Evolutionary conservation across 2,797 vertebrate species (phyloP), one percentile per base, ranked within the genome.

Genomic region (Sylvilagus floridanus): DNA sequence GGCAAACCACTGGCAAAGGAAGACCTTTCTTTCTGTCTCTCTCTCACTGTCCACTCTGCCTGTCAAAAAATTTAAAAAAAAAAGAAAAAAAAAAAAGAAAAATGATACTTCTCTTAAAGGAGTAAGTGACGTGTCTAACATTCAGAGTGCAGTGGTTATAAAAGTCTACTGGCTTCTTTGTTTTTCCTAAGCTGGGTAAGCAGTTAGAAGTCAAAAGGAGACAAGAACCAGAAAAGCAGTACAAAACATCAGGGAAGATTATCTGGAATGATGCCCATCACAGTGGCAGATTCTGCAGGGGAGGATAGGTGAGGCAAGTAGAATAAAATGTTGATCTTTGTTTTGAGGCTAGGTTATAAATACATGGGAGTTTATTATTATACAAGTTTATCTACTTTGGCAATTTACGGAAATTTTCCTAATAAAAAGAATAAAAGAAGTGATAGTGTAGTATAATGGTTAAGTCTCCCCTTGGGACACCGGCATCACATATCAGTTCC

Each of bases 31-130:
- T n/a, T n/a, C n/a, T n/a, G n/a, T n/a, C n/a, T n/a, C n/a, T n/a
- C n/a, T n/a, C n/a, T n/a, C n/a, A n/a, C n/a, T n/a, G n/a, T n/a
- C n/a, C n/a, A n/a, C n/a, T n/a, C n/a, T n/a, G n/a, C n/a, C n/a
- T n/a, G n/a, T n/a, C n/a, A n/a, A n/a, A n/a, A n/a, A n/a, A n/a
- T n/a, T n/a, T n/a, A n/a, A n/a, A n/a, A n/a, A n/a, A n/a, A n/a
- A n/a, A n/a, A n/a, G n/a, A n/a, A n/a, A n/a, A n/a, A n/a, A n/a
- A n/a, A n/a, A n/a, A n/a, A n/a, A 95, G 76, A 14, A 85, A 90
- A 63, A 60, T 82, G 37, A 72, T 85, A 13, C 32, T 93, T 37
- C 13, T 90, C 66, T 83, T 87, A 94, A 86, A 47, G 26, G 16
- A 69, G 35, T 57, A 88, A 78, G 35, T 50, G 11, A 71, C 42